Conservation (phyloP, 2,888 invertebrate species). For the Argynnis bischoffii region DNA sequence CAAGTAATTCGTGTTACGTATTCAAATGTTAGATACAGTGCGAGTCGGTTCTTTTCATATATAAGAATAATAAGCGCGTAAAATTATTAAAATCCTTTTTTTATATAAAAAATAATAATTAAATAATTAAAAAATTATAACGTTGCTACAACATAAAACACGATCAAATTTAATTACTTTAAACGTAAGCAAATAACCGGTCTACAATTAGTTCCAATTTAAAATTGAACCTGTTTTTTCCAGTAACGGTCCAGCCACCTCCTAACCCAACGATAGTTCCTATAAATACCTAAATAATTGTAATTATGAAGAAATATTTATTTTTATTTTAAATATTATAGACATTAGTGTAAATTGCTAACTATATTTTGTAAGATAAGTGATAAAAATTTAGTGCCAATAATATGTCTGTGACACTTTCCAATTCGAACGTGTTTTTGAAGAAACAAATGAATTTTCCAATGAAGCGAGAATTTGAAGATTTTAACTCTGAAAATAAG, state of each 20-base stretch:
- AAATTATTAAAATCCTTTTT: no score
- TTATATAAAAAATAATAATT: no score
- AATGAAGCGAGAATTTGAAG: slow-evolving; percentile 75
- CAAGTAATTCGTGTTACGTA: slow-evolving; percentile 39
- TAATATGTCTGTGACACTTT: slow-evolving; percentile 72
- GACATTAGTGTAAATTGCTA: slow-evolving; percentile 57
- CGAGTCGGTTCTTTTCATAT: not conserved
- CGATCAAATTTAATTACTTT: no score
- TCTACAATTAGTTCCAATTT: not conserved
- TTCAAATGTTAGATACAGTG: slow-evolving; percentile 23
- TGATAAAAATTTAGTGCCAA: slow-evolving; percentile 54
- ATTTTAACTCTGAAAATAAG: slow-evolving; percentile 62
- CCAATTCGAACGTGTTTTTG: slow-evolving; percentile 67
- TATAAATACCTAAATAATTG: slow-evolving; percentile 78
- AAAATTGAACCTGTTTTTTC: slow-evolving; percentile 28
- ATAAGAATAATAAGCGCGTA: no score
- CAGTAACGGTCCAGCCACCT: slow-evolving; percentile 72
- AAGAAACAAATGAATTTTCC: slow-evolving; percentile 71
- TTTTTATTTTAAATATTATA: slow-evolving; percentile 71
- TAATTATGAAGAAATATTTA: slow-evolving; percentile 76
- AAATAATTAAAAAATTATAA: no score
- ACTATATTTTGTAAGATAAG: slow-evolving; percentile 50
- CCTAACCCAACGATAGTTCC: slow-evolving; percentile 83
- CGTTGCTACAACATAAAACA: not conserved
- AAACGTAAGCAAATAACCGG: no score